Evolutionary conservation across 1,140 invertebrate species (phyloP).

Genomic region (Chrysomallon squamiferum): DNA sequence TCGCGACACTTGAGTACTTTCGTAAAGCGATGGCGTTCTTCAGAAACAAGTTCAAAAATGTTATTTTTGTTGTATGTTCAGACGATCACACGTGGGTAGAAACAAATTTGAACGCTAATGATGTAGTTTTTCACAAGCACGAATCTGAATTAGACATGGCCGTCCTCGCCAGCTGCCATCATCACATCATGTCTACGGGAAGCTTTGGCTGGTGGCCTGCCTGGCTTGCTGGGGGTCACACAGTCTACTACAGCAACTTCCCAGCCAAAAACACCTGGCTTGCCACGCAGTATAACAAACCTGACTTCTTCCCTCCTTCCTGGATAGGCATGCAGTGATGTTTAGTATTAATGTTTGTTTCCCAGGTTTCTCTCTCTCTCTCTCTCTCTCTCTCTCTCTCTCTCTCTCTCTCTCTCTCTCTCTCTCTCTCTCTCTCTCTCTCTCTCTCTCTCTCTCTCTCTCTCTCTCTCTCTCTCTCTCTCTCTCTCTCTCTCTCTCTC

Average conservation of each 20-base stretch:
- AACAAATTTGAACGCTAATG: slow-evolving; percentile 3
- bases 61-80: slow-evolving; percentile 32
- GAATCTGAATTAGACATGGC: slow-evolving; percentile 47
- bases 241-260: slow-evolving; percentile 43
- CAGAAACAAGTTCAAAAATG: slow-evolving; percentile 5
- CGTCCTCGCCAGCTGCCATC: slow-evolving; percentile 45
- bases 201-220: slow-evolving; percentile 57
- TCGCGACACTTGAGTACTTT: slow-evolving; percentile 17
- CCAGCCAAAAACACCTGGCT: slow-evolving; percentile 21
- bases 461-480: too few relatives aligned
- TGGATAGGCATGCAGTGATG: slow-evolving; percentile 48
- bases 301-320: slow-evolving; percentile 34
- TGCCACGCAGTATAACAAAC: slow-evolving; percentile 11
- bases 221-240: slow-evolving; percentile 46
- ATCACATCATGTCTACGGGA: slow-evolving; percentile 48
- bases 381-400: too few relatives aligned
- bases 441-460: too few relatives aligned
- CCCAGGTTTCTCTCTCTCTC: too few relatives aligned
- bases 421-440: too few relatives aligned
- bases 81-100: slow-evolving; percentile 35
- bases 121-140: slow-evolving; percentile 20
- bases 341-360: too few relatives aligned
- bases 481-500: too few relatives aligned
- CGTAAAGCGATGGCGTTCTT: slow-evolving; percentile 20
- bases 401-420: too few relatives aligned